Base-by-base conservation (phyloP, 1,140 invertebrate species). In the Bombus cullumanus region DNA sequence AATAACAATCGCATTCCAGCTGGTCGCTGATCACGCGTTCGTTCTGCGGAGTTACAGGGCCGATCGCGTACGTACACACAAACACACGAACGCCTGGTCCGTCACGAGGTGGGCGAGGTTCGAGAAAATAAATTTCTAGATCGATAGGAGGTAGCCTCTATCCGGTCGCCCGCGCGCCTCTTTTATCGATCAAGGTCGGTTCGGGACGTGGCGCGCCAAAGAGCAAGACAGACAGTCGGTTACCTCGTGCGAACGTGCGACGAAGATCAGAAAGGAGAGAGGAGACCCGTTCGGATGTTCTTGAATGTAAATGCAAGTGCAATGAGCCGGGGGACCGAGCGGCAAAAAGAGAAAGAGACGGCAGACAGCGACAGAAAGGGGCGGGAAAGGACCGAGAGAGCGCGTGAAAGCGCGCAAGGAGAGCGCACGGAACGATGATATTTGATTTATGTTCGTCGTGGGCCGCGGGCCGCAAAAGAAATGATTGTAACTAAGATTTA, bases 401-500 rank as follows among this genome's bases (percentile, higher is more conserved):
- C 66, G 86, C 76, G 68, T 73, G 80, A 83, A 81, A 87, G 74
- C 64, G 75, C 84, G 74, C 78, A 71, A 88, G 75, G 47, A 81
- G 83, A 86, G 73, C 81, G 86, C 43, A 71, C 34, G 85, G 89
- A 90, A 87, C 89, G 89, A 91, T 91, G 90, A 90, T 91, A 89
- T 90, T 92, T 94, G 94, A 94, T 94, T 94, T 93, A 94, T 94
- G 92, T 81, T 62, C 91, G 90, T 89, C 86, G 91, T 93, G 88
- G 93, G 91, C 89, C 89, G 91, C 87, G 87, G 92, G 88, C 91
- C 91, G 90, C 91, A 90, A 93, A 94, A 93, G 93, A 93, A 94
- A 92, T 92, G 91, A 94, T 92, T 94, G 89, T 92, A 94, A 94
- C 92, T 91, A 92, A 94, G 93, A 94, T 94, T 94, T 94, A 94